Evolutionary conservation across 2,113 vertebrate species (phyloP).

Genomic region (Cranoglanis bouderius): DNA sequence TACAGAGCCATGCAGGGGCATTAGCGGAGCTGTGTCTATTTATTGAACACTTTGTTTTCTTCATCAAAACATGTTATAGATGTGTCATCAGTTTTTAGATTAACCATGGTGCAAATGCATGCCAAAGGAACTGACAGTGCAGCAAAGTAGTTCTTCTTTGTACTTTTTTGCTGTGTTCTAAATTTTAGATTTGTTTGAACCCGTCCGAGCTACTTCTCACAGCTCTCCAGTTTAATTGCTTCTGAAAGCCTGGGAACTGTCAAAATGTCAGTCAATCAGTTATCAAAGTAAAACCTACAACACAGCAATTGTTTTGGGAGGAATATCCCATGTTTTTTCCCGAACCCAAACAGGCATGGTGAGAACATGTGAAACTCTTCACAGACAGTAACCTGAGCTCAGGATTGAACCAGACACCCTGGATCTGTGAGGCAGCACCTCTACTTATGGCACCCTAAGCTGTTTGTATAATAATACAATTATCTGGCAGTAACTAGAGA

Average conservation of each 20-base stretch:
- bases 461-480: not conserved
- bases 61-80: too few species aligned
- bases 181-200: conserved; percentile 9
- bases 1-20: too few species aligned
- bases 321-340: too few species aligned
- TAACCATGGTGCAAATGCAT: too few species aligned
- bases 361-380: not conserved
- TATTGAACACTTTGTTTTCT: too few species aligned
- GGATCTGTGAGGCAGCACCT: not conserved
- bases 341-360: not conserved
- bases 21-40: too few species aligned
- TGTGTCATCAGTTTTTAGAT: too few species aligned
- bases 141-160: not conserved
- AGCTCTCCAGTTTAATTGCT: conserved; percentile 6
- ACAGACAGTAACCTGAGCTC: not conserved
- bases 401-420: not conserved
- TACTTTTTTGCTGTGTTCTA: not conserved
- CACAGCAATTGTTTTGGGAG: not conserved
- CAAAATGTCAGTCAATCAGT: not conserved
- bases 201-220: not conserved
- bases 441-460: not conserved
- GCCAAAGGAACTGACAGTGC: not conserved
- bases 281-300: not conserved
- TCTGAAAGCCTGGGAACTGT: conserved; percentile 19
- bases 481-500: not conserved